Conservation (phyloP, 2,113 vertebrate genomes). For the Antechinus stuartii region DNA sequence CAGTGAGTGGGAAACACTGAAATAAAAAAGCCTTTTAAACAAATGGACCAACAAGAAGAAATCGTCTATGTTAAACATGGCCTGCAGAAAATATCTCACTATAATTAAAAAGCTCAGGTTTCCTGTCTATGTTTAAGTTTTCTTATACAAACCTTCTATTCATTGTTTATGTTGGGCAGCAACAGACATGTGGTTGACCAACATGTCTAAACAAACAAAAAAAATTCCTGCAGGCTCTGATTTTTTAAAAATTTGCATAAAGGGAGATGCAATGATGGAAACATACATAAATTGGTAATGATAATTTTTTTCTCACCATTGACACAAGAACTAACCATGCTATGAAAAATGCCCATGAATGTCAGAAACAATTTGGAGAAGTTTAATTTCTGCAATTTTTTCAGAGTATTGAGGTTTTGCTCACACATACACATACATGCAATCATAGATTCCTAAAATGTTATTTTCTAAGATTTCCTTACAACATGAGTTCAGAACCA, state of each 20-base stretch:
- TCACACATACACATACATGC: neutral
- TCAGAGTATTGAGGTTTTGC: neutral
- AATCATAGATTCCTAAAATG: neutral
- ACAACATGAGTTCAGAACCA: neutral
- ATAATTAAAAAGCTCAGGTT: neutral
- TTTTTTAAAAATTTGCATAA: constrained; percentile 66
- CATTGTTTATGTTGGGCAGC: constrained; percentile 61
- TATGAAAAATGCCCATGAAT: constrained; percentile 63
- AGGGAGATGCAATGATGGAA: constrained; percentile 68
- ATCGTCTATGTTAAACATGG: constrained; percentile 35
- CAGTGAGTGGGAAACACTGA: constrained; percentile 36
- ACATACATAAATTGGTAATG: constrained; percentile 74
- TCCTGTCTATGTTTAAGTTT: constrained; percentile 56
- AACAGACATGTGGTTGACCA: constrained; percentile 74
- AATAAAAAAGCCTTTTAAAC: neutral
- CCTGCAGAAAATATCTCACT: neutral
- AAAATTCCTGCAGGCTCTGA: constrained; percentile 60
- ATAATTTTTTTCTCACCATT: constrained; percentile 65
- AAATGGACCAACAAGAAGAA: constrained; percentile 53
- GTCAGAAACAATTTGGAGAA: neutral
- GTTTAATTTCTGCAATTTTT: neutral
- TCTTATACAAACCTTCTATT: constrained; percentile 7
- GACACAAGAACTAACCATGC: constrained; percentile 72
- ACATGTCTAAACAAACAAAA: constrained; percentile 77
- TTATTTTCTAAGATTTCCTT: neutral